A percentile compares a stretch with the other conserved stretches of the same genome.
These are phyloP conservation scores for Hycleus cichorii DNA, from an alignment of 1,140 invertebrate genomes.

Conservation along the genomic window DNA sequence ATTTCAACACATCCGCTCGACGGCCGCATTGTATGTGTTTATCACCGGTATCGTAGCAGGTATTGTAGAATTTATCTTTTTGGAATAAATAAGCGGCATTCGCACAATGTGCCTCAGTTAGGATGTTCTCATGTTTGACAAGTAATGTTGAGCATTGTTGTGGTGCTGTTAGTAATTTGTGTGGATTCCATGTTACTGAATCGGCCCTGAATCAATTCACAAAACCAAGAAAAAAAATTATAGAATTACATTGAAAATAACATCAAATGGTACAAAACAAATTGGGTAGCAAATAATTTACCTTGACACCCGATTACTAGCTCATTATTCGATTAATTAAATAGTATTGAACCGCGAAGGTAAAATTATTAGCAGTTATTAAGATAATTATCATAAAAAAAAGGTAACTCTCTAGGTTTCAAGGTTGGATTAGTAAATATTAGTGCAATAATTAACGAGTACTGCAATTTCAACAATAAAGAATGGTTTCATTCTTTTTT, in stretches of 20 bases:
- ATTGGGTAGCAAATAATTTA: neutral
- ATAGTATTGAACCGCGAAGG: slow-evolving; percentile 1
- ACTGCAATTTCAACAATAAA: too few species aligned
- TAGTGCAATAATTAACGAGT: too few species aligned
- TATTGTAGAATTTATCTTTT: slow-evolving; percentile 95
- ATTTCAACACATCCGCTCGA: slow-evolving; percentile 90
- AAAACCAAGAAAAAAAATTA: neutral
- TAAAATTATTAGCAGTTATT: slow-evolving; percentile 1
- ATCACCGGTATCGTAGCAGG: slow-evolving; percentile 62
- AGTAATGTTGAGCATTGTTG: slow-evolving; percentile 87
- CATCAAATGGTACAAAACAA: neutral
- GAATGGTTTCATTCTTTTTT: too few species aligned
- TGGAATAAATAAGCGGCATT: slow-evolving; percentile 89
- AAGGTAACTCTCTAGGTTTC: too few species aligned
- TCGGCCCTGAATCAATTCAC: slow-evolving; percentile 58
- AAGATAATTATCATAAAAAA: neutral
- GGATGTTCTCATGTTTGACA: slow-evolving; percentile 59
- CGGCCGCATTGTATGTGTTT: slow-evolving; percentile 89
- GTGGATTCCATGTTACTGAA: slow-evolving; percentile 91
- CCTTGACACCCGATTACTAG: slow-evolving; percentile 6
- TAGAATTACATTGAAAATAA: too few species aligned
- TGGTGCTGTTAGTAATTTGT: slow-evolving; percentile 80
- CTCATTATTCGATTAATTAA: slow-evolving; percentile 2
- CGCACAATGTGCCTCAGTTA: slow-evolving; percentile 56
- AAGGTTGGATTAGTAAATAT: too few species aligned